Percentiles rank a stretch among this genome's conserved stretches.
Conservation (phyloP, 2,113 vertebrate species). For the Mobula birostris region DNA sequence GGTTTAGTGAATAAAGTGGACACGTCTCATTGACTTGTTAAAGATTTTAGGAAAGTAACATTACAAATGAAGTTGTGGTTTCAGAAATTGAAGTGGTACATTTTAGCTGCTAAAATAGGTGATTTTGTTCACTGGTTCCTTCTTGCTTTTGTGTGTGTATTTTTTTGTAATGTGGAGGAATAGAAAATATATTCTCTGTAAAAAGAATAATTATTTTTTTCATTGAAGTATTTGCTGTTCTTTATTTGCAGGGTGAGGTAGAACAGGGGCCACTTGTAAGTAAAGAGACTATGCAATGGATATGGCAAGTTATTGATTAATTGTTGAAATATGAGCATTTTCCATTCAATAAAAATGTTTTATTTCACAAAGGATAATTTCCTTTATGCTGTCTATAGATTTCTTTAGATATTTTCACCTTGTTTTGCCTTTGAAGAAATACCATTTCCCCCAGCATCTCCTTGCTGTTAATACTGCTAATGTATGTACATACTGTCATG, state of each 20-base stretch:
- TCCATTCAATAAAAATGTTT: background rate
- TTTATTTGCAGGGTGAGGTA: constrained; percentile 71
- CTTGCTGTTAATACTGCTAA: background rate
- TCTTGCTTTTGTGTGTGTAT: background rate
- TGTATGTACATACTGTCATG: no score
- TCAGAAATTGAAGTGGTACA: background rate
- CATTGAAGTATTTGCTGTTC: constrained; percentile 38
- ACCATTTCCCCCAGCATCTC: background rate
- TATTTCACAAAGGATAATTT: background rate
- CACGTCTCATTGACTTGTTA: background rate
- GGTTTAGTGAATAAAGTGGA: background rate
- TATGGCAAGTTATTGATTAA: constrained; percentile 17
- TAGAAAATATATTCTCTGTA: background rate
- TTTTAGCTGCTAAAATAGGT: background rate
- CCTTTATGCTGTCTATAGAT: background rate
- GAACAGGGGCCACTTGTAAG: constrained; percentile 77
- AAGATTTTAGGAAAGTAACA: background rate
- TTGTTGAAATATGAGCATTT: background rate
- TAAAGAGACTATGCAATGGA: constrained; percentile 41
- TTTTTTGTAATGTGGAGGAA: background rate
- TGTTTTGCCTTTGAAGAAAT: background rate
- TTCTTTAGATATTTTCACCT: background rate
- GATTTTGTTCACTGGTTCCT: background rate
- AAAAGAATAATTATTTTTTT: background rate
- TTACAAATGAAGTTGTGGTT: background rate